Evolutionary conservation across 2,113 vertebrate species (phyloP).

Genomic region (Phrynosoma blainvillii): DNA sequence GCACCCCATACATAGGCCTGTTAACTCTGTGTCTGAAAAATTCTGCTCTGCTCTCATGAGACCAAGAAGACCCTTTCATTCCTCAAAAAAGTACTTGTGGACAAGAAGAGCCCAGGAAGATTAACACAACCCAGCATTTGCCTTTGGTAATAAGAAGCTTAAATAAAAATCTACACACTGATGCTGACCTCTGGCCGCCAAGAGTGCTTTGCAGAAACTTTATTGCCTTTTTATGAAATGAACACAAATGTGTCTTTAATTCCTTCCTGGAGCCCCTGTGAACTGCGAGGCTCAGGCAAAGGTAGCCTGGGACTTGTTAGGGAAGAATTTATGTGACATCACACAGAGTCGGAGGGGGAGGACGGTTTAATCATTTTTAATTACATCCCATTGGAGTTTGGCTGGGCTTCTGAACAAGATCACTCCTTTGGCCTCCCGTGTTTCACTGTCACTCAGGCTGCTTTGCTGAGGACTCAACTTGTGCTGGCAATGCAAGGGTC

Average conservation of each 20-base stretch:
- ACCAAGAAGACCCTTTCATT: conserved; percentile 19
- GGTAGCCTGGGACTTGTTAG: conserved; percentile 48
- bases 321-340: conserved; percentile 49
- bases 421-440: conserved; percentile 19
- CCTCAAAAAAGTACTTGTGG: conserved; percentile 17
- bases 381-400: conserved; percentile 39
- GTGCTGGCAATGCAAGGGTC: not conserved
- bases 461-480: conserved; percentile 13
- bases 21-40: not conserved
- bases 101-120: conserved; percentile 17
- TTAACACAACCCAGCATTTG: conserved; percentile 11
- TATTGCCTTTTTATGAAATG: conserved; percentile 31
- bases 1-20: not conserved
- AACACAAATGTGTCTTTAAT: conserved; percentile 50
- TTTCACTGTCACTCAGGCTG: conserved; percentile 38
- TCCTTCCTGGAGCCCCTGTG: conserved; percentile 40
- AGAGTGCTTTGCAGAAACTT: conserved; percentile 11
- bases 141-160: conserved; percentile 37
- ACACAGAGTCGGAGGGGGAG: conserved; percentile 23
- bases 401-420: conserved; percentile 25
- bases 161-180: conserved; percentile 28
- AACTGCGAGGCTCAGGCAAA: conserved; percentile 17
- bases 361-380: conserved; percentile 38
- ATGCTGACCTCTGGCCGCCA: conserved; percentile 25
- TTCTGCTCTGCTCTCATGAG: not conserved